Evolutionary conservation across 2,888 invertebrate genomes (phyloP).

Genomic region (Troides helena): DNA sequence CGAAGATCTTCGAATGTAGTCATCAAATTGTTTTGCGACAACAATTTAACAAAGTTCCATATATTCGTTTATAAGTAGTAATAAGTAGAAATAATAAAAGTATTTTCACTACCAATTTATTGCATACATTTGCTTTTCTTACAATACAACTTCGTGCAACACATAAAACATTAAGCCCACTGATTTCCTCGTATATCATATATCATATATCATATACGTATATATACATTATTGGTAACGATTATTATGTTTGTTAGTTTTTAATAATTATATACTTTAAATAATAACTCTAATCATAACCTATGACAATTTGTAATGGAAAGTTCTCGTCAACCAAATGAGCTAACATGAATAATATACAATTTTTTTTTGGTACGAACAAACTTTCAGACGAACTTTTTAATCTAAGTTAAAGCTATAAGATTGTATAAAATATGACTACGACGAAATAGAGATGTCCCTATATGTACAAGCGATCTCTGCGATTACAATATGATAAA

Average conservation of each 20-base stretch:
- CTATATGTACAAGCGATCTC: constrained; percentile 51
- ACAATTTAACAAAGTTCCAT: not conserved
- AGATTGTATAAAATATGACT: constrained; percentile 70
- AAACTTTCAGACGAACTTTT: constrained; percentile 64
- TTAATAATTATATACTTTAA: constrained; percentile 55
- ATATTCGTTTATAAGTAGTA: constrained; percentile 37
- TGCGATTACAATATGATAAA: constrained; percentile 24
- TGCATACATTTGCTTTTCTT: constrained; percentile 58
- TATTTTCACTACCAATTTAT: constrained; percentile 65
- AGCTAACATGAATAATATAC: constrained; percentile 70
- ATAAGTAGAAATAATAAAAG: constrained; percentile 43
- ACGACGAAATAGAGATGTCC: constrained; percentile 57
- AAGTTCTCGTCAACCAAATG: constrained; percentile 70
- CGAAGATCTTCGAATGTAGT: not conserved
- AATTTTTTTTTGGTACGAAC: constrained; percentile 70
- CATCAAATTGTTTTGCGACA: not conserved
- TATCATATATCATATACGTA: constrained; percentile 31
- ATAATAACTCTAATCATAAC: constrained; percentile 58
- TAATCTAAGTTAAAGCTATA: constrained; percentile 74
- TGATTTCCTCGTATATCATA: constrained; percentile 46
- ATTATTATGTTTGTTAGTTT: constrained; percentile 54
- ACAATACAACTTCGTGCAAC: constrained; percentile 48
- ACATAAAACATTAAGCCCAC: constrained; percentile 55
- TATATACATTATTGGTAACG: constrained; percentile 67
- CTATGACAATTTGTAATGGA: constrained; percentile 72